Base-by-base conservation (phyloP, 2,797 vertebrate species). In the Sebastes baramenuke region DNA sequence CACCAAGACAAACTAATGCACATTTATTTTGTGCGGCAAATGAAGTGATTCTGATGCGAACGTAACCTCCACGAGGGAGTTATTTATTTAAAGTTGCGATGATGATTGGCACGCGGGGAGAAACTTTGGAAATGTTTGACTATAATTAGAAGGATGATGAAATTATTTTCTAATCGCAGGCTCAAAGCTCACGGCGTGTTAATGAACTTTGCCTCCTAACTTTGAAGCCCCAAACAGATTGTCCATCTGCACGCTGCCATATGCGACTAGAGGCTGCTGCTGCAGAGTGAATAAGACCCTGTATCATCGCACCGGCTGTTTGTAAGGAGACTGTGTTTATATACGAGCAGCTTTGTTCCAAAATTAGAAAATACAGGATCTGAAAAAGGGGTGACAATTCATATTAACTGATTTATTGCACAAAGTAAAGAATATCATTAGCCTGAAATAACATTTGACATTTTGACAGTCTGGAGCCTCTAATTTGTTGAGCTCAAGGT, bases 161-260 rank as follows among this genome's bases (percentile, higher is more conserved):
- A 91, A 90, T 92, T 76, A 85, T 90, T 89, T 88, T 89, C 86
- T 91, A 90, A 92, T 88, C 36, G 80, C 80, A 3, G 87, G 64
- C 89, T 88, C 84, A 79, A 80, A 87, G 89, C 87, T 87, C 70
- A 6, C 30, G 70, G 76, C 73, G 86, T 72, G 81, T 88, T 93
- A 93, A 94, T 92, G 90, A 92, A 93, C 90, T 92, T 87, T 91
- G 87, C 84, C 90, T 90, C 81, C 89, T 76, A 91, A 91, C 90
- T 94, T 88, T 88, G 90, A 93, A 91, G 92, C 87, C 84, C 16
- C 82, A 80, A 87, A 90, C 92, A 93, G 93, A 92, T 90, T 87
- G 90, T 87, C 88, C 89, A 91, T 93, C 90, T 94, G 93, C 4
- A 88, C 62, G 62, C 25, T 3, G 87, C 92, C 94, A 91, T 93